Percentiles rank a stretch among this genome's conserved stretches.
These are phyloP conservation scores for Idaea aversata DNA, from an alignment of 2,888 invertebrate species.

Conservation along the genomic window DNA sequence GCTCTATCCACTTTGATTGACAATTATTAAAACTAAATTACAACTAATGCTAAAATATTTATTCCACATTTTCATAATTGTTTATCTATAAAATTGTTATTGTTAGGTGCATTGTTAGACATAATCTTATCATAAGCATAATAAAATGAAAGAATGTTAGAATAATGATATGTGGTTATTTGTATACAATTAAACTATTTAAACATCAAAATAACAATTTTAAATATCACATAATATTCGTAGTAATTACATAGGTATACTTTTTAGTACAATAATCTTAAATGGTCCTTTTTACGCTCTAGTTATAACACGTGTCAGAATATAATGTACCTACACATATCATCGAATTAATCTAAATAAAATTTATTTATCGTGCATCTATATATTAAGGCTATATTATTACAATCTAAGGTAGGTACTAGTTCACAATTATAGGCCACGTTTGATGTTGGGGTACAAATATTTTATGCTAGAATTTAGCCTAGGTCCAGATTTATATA, in stretches of 20 bases:
- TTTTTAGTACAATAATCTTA: conserved; percentile 61
- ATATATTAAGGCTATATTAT: conserved; percentile 20
- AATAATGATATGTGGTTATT: conserved; percentile 76
- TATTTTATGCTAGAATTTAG: conserved; percentile 3
- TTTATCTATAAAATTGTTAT: not conserved
- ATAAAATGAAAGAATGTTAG: conserved; percentile 54
- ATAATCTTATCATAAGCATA: conserved; percentile 23
- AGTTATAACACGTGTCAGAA: conserved; percentile 55
- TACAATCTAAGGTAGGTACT: conserved; percentile 7
- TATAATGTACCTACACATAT: conserved; percentile 19
- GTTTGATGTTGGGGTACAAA: conserved; percentile 13
- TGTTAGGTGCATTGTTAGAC: not conserved
- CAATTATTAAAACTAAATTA: conserved; percentile 13
- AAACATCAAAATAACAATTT: conserved; percentile 70
- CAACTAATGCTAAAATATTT: conserved; percentile 9
- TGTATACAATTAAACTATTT: conserved; percentile 65
- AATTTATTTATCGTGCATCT: conserved; percentile 13
- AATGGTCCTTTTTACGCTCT: conserved; percentile 65
- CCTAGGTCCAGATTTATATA: not conserved
- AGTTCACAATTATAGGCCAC: conserved; percentile 21
- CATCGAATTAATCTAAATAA: conserved; percentile 12
- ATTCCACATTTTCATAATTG: not conserved
- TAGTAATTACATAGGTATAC: conserved; percentile 56
- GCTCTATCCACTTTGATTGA: conserved; percentile 12
- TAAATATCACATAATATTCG: conserved; percentile 78